phyloP scores from a whole-genome alignment of 1,140 invertebrate genomes.

The Daktulosphaira vitifoliae region DNA sequence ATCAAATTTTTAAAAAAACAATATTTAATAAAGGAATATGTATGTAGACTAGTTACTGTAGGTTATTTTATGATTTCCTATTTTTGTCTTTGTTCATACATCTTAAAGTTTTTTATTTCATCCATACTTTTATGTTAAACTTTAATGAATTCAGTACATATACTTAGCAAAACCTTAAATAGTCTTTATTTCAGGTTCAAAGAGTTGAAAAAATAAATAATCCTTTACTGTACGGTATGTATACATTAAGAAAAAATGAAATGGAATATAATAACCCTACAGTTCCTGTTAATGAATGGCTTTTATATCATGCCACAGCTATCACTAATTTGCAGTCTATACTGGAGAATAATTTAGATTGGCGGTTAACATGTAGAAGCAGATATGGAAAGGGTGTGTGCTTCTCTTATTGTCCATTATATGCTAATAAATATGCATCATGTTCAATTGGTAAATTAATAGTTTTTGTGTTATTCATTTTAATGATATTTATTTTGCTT shows the following conservation, averaged over 20 bases:
- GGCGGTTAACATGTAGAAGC: constrained; percentile 6
- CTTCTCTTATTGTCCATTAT: constrained; percentile 21
- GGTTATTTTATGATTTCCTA: no score
- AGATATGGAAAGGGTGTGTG: constrained; percentile 20
- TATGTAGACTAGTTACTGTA: no score
- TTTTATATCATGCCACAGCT: constrained; percentile 13
- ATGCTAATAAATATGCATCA: constrained; percentile 19
- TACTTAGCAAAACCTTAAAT: no score
- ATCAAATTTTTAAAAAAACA: no score
- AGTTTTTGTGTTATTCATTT: no score
- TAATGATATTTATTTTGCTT: no score
- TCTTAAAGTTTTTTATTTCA: no score
- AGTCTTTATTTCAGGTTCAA: neutral
- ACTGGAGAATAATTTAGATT: constrained; percentile 5
- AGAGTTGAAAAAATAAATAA: constrained; percentile 13
- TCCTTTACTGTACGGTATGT: neutral
- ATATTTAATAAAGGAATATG: no score
- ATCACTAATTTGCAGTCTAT: constrained; percentile 17
- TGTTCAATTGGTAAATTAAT: neutral
- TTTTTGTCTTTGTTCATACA: no score
- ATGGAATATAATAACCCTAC: neutral
- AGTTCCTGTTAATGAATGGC: neutral
- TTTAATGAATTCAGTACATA: no score
- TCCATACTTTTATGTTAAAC: no score
- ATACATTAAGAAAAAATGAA: constrained; percentile 18